These are phyloP conservation scores for Nephila pilipes DNA, from an alignment of 1,140 invertebrate genomes.

Conservation along the genomic window DNA sequence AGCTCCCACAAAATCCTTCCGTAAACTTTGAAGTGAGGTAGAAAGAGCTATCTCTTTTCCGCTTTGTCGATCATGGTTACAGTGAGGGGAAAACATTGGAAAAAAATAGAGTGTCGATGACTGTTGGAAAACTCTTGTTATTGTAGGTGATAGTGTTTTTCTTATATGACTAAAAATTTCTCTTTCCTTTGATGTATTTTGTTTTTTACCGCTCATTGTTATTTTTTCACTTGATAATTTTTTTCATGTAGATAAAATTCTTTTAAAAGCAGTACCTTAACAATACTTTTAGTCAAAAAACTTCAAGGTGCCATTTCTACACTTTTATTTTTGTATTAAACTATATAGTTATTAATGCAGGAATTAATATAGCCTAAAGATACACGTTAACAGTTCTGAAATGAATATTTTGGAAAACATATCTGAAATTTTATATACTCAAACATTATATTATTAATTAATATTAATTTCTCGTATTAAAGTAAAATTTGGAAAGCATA, in stretches of 20 bases:
- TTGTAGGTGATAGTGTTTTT: not conserved
- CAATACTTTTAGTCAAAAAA: too few species aligned
- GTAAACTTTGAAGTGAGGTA: constrained; percentile 50
- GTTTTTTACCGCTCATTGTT: not conserved
- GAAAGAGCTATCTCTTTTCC: constrained; percentile 45
- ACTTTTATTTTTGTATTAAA: too few species aligned
- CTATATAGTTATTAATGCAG: too few species aligned
- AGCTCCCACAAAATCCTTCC: not conserved
- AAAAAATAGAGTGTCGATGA: not conserved
- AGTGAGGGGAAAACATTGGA: not conserved
- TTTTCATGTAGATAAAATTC: not conserved
- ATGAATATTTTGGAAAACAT: too few species aligned
- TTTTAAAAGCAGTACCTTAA: not conserved
- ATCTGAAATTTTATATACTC: too few species aligned
- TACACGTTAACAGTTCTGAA: too few species aligned
- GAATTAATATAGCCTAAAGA: too few species aligned
- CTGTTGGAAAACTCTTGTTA: constrained; percentile 33
- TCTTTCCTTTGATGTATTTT: not conserved
- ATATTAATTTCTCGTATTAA: too few species aligned
- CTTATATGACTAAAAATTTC: not conserved
- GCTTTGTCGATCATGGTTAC: constrained; percentile 56
- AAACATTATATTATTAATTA: too few species aligned
- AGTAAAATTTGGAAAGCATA: too few species aligned
- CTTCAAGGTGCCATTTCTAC: too few species aligned
- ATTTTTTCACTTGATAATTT: not conserved